phyloP scores from a whole-genome alignment of 2,113 vertebrate genomes.

The Scophthalmus maximus region DNA sequence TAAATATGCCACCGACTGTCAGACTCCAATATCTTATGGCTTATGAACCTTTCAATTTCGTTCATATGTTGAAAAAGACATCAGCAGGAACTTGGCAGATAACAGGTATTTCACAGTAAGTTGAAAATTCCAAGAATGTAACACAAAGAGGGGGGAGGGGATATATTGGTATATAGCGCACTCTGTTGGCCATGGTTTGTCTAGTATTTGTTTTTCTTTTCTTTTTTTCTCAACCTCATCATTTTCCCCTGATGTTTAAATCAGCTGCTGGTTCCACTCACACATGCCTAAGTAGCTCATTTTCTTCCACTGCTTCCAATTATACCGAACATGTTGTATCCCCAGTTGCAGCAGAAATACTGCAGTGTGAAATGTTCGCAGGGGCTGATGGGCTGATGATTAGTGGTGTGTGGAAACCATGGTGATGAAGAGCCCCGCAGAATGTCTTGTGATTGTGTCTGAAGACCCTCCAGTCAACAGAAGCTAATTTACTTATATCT shows the following conservation, averaged over 20 bases:
- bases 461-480: not conserved
- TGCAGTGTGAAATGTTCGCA: not conserved
- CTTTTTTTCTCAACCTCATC: too few species aligned
- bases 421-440: slow-evolving; percentile 15
- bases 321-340: not conserved
- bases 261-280: slow-evolving; percentile 1
- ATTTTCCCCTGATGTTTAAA: not conserved
- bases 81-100: slow-evolving; percentile 2
- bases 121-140: slow-evolving; percentile 4
- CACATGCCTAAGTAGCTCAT: not conserved
- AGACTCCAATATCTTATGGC: slow-evolving; percentile 2
- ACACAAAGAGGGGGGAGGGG: not conserved
- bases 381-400: slow-evolving; percentile 33
- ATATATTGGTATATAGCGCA: slow-evolving; percentile 24
- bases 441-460: slow-evolving; percentile 10
- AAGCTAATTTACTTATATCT: not conserved
- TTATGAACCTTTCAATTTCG: not conserved
- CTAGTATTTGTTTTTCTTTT: not conserved
- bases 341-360: not conserved
- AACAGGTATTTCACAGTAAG: not conserved
- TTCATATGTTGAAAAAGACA: slow-evolving; percentile 3
- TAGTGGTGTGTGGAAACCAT: slow-evolving; percentile 35
- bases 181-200: slow-evolving; percentile 54
- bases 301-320: not conserved
- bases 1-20: too few species aligned